phyloP scores from a whole-genome alignment of 2,888 invertebrate species.

The Erebia ligea region DNA sequence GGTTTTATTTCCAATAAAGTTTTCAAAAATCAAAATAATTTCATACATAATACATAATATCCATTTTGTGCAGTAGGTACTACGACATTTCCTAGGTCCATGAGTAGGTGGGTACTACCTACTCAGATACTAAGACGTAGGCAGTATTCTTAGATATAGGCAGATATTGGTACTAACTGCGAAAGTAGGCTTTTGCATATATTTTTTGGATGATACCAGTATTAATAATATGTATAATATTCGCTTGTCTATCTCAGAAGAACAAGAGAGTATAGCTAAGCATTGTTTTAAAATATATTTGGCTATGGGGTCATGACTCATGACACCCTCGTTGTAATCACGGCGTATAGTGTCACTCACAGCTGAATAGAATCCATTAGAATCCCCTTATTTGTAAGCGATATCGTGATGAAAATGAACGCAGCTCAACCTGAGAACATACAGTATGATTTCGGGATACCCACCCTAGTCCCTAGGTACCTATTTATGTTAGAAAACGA shows the following conservation, averaged over 20 bases:
- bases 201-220: not conserved
- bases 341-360: slow-evolving; percentile 55
- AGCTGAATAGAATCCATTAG: slow-evolving; percentile 61
- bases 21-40: no score
- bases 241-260: not conserved
- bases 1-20: no score
- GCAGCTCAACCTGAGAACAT: not conserved
- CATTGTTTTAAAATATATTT: slow-evolving; percentile 39
- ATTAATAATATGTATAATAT: not conserved
- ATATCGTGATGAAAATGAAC: slow-evolving; percentile 7
- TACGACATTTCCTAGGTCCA: no score
- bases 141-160: no score
- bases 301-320: slow-evolving; percentile 40
- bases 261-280: not conserved
- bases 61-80: no score
- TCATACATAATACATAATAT: no score
- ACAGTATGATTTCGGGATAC: not conserved
- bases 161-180: no score
- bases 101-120: no score
- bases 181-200: not conserved
- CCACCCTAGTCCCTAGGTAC: no score
- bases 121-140: no score
- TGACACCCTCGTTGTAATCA: slow-evolving; percentile 44
- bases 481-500: no score
- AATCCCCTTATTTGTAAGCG: slow-evolving; percentile 15